Percentiles rank a stretch among this genome's conserved stretches.
Evolutionary conservation across 2,113 vertebrate genomes (phyloP).

Genomic region (Natator depressus): DNA sequence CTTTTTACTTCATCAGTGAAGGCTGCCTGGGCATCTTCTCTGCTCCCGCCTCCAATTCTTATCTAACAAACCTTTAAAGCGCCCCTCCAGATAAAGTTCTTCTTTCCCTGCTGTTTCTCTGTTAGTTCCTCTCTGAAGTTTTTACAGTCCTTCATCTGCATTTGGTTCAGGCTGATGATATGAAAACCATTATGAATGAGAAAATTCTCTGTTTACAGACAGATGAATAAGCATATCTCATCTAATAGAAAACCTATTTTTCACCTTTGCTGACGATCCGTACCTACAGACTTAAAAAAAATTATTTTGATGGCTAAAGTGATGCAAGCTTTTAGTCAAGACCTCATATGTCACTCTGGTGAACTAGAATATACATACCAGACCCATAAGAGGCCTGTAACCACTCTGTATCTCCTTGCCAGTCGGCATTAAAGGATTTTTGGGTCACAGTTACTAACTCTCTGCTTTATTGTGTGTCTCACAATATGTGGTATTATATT

Average conservation of each 20-base stretch:
- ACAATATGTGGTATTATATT: not conserved
- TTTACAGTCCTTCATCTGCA: not conserved
- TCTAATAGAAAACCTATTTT: not conserved
- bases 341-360: not conserved
- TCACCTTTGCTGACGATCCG: not conserved
- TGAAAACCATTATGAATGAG: not conserved
- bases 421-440: not conserved
- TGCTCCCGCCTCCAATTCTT: no score
- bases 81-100: not conserved
- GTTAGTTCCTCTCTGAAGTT: not conserved
- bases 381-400: not conserved
- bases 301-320: not conserved
- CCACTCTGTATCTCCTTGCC: not conserved
- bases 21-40: not conserved
- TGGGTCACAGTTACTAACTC: not conserved
- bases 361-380: not conserved
- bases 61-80: not conserved
- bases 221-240: not conserved
- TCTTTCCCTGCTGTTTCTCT: not conserved
- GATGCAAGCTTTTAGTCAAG: not conserved
- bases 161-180: not conserved
- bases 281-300: not conserved
- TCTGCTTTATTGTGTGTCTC: not conserved
- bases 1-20: not conserved
- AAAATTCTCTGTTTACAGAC: not conserved